phyloP scores from a whole-genome alignment of 1,140 invertebrate species.

The Drosophila nigromelanica region DNA sequence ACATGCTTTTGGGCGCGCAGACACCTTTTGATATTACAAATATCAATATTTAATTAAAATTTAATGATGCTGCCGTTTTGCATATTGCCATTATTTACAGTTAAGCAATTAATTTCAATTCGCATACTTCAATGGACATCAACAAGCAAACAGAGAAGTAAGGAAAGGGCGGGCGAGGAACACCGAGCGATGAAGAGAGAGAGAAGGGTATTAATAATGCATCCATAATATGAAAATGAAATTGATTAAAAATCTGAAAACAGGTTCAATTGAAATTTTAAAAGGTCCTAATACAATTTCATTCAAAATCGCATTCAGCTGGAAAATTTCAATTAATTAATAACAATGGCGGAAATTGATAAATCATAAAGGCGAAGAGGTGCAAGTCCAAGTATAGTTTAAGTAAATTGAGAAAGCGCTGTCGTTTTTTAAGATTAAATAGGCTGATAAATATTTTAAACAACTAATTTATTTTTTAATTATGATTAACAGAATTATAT shows the following conservation, averaged over 20 bases:
- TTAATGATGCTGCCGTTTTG: slow-evolving; percentile 30
- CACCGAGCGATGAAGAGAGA: neutral
- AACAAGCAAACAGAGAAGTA: slow-evolving; percentile 5
- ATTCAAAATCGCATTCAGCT: slow-evolving; percentile 36
- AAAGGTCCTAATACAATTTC: slow-evolving; percentile 20
- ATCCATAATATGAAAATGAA: slow-evolving; percentile 34
- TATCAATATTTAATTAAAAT: slow-evolving; percentile 56
- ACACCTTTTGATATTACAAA: slow-evolving; percentile 12
- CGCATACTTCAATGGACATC: slow-evolving; percentile 36
- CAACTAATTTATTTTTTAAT: no score
- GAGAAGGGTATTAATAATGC: slow-evolving; percentile 33
- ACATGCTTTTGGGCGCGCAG: slow-evolving; percentile 2
- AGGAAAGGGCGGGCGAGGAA: neutral
- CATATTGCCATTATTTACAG: slow-evolving; percentile 46
- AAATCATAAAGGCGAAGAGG: slow-evolving; percentile 6
- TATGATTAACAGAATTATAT: no score
- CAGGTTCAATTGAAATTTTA: slow-evolving; percentile 42
- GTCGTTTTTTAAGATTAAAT: no score
- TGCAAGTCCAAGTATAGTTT: neutral
- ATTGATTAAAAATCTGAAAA: slow-evolving; percentile 46
- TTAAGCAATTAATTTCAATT: slow-evolving; percentile 49
- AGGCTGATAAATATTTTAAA: neutral
- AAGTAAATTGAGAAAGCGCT: no score
- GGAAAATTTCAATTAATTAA: slow-evolving; percentile 60
- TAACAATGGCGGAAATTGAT: slow-evolving; percentile 54